phyloP scores from a whole-genome alignment of 2,113 vertebrate genomes.

The Nyctibius bracteatus region DNA sequence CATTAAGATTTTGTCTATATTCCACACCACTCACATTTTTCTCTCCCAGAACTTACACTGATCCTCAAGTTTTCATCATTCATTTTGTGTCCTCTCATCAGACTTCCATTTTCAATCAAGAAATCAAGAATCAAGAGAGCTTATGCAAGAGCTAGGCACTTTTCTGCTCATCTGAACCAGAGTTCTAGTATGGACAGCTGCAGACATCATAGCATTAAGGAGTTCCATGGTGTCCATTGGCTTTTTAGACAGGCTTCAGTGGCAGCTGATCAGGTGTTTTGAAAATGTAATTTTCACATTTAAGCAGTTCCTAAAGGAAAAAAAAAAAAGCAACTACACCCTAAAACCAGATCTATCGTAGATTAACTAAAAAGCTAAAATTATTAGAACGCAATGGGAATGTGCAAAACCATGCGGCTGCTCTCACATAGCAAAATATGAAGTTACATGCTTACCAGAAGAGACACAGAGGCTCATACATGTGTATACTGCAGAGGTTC shows the following conservation, averaged over 20 bases:
- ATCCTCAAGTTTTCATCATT: not conserved
- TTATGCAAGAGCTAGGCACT: not conserved
- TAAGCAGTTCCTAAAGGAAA: not conserved
- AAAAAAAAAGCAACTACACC: not conserved
- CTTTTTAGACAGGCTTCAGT: not conserved
- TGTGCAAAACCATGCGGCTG: not conserved
- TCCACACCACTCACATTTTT: not conserved
- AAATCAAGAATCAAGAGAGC: not conserved
- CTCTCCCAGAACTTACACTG: not conserved
- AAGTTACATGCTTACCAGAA: not conserved
- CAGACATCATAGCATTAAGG: not conserved
- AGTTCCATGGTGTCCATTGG: rapidly evolving
- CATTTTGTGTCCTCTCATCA: not conserved
- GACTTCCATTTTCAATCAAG: not conserved
- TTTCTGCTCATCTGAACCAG: not conserved
- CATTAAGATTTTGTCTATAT: not conserved
- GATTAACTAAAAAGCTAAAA: not conserved
- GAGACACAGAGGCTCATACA: not conserved
- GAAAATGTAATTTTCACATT: not conserved
- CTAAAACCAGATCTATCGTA: not conserved
- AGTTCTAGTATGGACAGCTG: not conserved
- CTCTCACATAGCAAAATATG: not conserved
- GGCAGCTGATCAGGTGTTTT: not conserved
- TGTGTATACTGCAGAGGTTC: not conserved
- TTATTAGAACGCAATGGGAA: not conserved